Conservation (phyloP, 2,888 invertebrate genomes). For the Bembecia ichneumoniformis region DNA sequence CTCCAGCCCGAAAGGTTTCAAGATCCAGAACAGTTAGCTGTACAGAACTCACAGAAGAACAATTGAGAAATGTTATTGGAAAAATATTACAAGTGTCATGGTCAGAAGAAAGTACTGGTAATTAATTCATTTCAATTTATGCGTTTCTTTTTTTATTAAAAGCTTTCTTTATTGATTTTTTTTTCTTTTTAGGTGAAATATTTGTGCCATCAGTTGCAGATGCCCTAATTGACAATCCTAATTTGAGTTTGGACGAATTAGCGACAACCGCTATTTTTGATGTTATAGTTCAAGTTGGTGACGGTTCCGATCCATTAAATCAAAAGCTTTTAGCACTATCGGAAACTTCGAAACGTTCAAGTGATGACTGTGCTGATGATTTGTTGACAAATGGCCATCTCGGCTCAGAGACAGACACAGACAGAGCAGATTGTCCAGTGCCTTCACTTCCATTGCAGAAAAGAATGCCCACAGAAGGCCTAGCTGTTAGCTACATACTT, state of each 20-base stretch:
- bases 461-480: constrained; percentile 50
- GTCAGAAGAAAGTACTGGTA: constrained; percentile 73
- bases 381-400: constrained; percentile 40
- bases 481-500: constrained; percentile 60
- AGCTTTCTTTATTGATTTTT: constrained; percentile 5
- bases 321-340: constrained; percentile 59
- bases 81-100: constrained; percentile 82
- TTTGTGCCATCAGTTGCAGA: constrained; percentile 73
- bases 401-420: constrained; percentile 41
- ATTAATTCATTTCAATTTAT: constrained; percentile 5
- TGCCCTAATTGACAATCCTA: constrained; percentile 67
- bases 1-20: constrained; percentile 56
- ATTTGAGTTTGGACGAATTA: constrained; percentile 65
- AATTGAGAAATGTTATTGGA: constrained; percentile 75
- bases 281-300: constrained; percentile 71
- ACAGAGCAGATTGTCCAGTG: constrained; percentile 55
- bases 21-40: constrained; percentile 61
- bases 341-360: constrained; percentile 54
- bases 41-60: constrained; percentile 76
- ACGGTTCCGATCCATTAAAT: constrained; percentile 71
- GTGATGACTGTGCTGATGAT: constrained; percentile 60
- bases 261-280: constrained; percentile 79
- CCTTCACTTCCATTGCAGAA: constrained; percentile 57
- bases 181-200: constrained; percentile 50
- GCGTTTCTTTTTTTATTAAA: background rate